Evolutionary conservation across 2,113 vertebrate genomes (phyloP).

Genomic region (Ailuropoda melanoleuca): DNA sequence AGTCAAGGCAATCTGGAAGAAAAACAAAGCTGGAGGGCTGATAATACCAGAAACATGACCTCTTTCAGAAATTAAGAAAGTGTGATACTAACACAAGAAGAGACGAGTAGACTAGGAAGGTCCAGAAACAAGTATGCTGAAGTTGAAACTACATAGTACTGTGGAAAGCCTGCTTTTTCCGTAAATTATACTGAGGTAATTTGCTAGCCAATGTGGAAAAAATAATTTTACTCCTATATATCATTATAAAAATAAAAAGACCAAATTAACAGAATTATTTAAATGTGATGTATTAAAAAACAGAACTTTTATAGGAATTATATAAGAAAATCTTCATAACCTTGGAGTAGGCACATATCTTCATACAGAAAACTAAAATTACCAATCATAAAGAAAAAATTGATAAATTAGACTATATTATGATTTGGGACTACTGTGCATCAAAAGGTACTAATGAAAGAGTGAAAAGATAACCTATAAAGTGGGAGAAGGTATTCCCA

Average conservation of each 20-base stretch:
- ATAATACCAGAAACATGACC: not conserved
- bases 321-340: not conserved
- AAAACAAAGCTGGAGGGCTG: not conserved
- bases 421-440: not conserved
- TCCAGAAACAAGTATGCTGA: not conserved
- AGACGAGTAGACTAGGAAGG: not conserved
- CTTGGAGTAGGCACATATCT: not conserved
- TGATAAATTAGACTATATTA: not conserved
- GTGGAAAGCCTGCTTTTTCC: not conserved
- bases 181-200: not conserved
- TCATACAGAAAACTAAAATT: not conserved
- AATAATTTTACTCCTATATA: not conserved
- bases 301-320: not conserved
- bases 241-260: not conserved
- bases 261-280: not conserved
- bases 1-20: not conserved
- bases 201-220: not conserved
- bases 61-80: not conserved
- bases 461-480: not conserved
- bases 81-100: not conserved
- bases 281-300: not conserved
- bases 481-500: not conserved
- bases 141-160: not conserved
- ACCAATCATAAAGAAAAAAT: not conserved
- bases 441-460: not conserved